Evolutionary conservation across 2,888 invertebrate species (phyloP), one percentile per base, ranked within the genome.

Genomic region (Tenthredo mesomela): DNA sequence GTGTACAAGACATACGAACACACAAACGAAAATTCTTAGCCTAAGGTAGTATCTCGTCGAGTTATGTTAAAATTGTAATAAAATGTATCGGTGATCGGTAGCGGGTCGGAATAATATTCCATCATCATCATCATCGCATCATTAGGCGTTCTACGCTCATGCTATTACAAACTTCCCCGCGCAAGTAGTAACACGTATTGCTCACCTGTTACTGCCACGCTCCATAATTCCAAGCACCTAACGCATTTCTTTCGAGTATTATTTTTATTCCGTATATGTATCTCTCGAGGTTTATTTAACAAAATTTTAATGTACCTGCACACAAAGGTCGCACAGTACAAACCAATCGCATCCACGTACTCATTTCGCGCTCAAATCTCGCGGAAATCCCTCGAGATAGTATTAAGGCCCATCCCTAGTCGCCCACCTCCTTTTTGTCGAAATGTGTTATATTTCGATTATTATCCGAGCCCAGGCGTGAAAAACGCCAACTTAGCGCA

Each of bases 11-110:
- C 84, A 88, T 84, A 89, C 88, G 89, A 90, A 91, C 89, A 90
- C 89, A 89, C 88, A 89, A 90, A 91, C 88, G 87, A 89, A 90
- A 90, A 90, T 89, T 88, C 91, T 90, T 90, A 67, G 29, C 67
- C 67, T 67, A 67, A 67, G 33, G 67, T 67, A 67, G 67, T 67
- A 67, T 33, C 61, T 61, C 61, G 25, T 61, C 9, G 21, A 21
- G 25, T 61, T 61, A 61, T 25, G 61, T 61, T 61, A 61, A 61
- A 25, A 61, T 61, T 25, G 25, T 61, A 25, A 61, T 12, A 58
- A 61, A 61, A 61, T 61, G 61, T 25, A 61, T 61, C 25, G 61
- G 12, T 61, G 25, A 61, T 25, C 61, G 61, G 21, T 25, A 12
- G 10, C 25, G 25, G 12, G 25, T 61, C 25, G 25, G 2, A 54